Base-by-base conservation (phyloP, 2,797 vertebrate genomes). In the Vireo griseus region DNA sequence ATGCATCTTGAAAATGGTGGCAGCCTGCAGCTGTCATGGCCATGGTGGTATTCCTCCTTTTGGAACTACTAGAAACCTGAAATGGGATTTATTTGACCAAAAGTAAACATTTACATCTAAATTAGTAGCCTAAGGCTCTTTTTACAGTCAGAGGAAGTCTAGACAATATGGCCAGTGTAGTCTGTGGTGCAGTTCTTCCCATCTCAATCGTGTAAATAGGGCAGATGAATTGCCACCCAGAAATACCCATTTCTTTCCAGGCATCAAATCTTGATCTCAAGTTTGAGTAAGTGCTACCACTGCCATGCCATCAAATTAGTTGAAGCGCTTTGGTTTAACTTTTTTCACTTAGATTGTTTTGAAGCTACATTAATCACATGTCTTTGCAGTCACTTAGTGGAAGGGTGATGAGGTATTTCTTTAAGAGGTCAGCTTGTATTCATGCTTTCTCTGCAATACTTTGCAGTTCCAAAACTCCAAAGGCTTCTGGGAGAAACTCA, bases 401-500 rank as follows among this genome's bases (percentile, higher is more conserved):
- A 33, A 77, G 33, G 11, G 8, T 31, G 33, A 42, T 55, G 12
- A 68, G 20, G 4, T 85, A 21, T 66, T 86, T 74, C 26, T 76
- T 31, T 44, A 20, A n/a, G 11, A 69, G 31, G 33, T 25, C 45
- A 90, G 16, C 18, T 31, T 86, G 20, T 74, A 4, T 81, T 96
- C 26, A 79, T 52, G 16, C 35, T 86, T 91, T 68, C 31, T 18
- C 11, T 93, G 44, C 16, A 69, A 81, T 39, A n/a, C n/a, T 91
- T 79, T 88, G 55, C 75, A 99, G 99, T 95, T 97, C 86, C 98
- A 96, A 71, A 97, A 96, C 93, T 97, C 98, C 92, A 98, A 97
- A 97, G 98, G 98, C 33, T 99, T 99, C 97, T 99, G 99, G 99
- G 98, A 98, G 73, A 99, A 99, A 94, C 97, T 99, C 83, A 98